These are phyloP conservation scores for Rhagoletis pomonella DNA, from an alignment of 1,140 invertebrate species.

Conservation along the genomic window DNA sequence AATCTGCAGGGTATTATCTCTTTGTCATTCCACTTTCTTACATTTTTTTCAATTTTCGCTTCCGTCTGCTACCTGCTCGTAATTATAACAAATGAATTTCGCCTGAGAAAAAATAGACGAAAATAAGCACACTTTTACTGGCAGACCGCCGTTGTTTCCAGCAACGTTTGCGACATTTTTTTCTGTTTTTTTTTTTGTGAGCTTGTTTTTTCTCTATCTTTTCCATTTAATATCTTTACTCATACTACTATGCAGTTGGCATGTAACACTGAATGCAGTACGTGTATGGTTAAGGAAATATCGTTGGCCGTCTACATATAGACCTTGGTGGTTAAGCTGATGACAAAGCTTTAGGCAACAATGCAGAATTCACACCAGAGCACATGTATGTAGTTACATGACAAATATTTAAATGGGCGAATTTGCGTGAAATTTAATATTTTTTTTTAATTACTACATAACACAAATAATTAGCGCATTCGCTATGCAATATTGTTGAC, in stretches of 20 bases:
- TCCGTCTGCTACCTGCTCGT: slow-evolving; percentile 29
- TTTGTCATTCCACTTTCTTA: not conserved
- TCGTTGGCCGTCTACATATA: no score
- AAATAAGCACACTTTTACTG: not conserved
- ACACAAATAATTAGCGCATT: no score
- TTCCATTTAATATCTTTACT: not conserved
- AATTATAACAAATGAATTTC: slow-evolving; percentile 23
- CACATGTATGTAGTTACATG: no score
- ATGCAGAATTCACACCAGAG: no score
- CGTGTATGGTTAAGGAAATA: no score
- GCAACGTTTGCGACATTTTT: not conserved
- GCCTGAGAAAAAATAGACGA: not conserved
- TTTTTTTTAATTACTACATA: no score
- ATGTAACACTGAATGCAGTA: no score
- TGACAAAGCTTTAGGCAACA: no score
- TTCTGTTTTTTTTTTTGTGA: not conserved
- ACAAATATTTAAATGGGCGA: no score
- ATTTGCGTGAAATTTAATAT: no score
- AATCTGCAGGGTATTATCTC: not conserved
- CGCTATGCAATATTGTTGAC: no score
- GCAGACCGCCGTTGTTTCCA: not conserved
- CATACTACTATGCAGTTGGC: not conserved
- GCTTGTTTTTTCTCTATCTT: not conserved
- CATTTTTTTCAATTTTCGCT: not conserved
- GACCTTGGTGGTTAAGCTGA: no score